Percentiles rank a stretch among this genome's conserved stretches.
Evolutionary conservation across 2,797 vertebrate species (phyloP).

Genomic region (Lophotriccus pileatus): DNA sequence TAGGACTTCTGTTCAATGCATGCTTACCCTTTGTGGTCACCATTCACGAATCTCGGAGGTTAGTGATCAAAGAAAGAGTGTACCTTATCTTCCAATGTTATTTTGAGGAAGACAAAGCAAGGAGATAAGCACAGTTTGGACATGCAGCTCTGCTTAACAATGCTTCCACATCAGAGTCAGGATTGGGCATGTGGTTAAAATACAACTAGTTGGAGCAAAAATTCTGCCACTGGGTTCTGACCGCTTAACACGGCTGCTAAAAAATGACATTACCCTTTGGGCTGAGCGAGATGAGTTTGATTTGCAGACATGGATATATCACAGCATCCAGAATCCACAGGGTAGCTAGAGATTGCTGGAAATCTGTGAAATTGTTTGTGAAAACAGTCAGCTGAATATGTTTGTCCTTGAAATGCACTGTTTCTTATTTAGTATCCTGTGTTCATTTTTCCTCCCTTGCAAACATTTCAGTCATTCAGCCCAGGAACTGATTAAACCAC

Average conservation of each 20-base stretch:
- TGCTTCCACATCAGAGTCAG: neutral
- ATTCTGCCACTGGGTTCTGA: neutral
- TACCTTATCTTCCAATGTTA: constrained; percentile 49
- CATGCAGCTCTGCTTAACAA: constrained; percentile 15
- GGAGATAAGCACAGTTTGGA: constrained; percentile 57
- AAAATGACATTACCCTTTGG: neutral
- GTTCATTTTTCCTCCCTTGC: constrained; percentile 49
- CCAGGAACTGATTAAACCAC: constrained; percentile 57
- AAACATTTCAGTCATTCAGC: constrained; percentile 55
- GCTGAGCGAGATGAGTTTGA: neutral
- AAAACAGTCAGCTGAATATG: constrained; percentile 24
- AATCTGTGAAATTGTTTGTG: neutral
- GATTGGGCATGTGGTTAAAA: constrained; percentile 34
- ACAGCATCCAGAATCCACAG: neutral
- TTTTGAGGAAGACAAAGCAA: constrained; percentile 65
- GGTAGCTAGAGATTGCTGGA: neutral
- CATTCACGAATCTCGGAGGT: neutral
- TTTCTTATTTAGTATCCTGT: constrained; percentile 57
- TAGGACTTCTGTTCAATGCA: constrained; percentile 13
- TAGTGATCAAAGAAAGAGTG: constrained; percentile 52
- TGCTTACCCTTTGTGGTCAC: constrained; percentile 22
- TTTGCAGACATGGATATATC: neutral
- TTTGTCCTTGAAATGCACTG: constrained; percentile 51
- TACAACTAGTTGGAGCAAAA: constrained; percentile 1
- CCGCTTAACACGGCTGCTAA: neutral